These are phyloP conservation scores for Agapornis roseicollis DNA, from an alignment of 2,113 vertebrate genomes.

Conservation along the genomic window DNA sequence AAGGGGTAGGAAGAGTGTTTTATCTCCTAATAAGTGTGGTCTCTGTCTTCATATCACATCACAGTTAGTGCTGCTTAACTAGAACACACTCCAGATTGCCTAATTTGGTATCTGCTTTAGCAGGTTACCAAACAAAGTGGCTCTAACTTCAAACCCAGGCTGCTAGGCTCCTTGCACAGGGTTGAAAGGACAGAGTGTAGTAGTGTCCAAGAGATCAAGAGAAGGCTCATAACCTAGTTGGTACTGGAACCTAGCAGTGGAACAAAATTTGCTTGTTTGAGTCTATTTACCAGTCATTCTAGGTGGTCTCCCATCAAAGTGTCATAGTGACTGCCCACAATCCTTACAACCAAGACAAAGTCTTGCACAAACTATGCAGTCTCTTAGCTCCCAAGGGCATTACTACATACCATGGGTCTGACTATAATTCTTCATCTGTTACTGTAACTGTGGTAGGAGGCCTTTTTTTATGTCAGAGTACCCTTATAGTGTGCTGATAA, in stretches of 20 bases:
- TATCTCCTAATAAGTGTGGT: neutral
- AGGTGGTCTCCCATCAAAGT: slow-evolving; percentile 44
- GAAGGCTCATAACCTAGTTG: neutral
- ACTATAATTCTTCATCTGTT: slow-evolving; percentile 33
- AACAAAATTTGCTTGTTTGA: neutral
- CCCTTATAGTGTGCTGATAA: slow-evolving; percentile 46
- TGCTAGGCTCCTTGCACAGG: neutral
- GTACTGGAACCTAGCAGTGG: neutral
- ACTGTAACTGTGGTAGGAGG: slow-evolving; percentile 43
- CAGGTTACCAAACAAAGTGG: neutral
- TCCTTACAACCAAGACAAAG: slow-evolving; percentile 38
- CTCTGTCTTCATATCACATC: neutral
- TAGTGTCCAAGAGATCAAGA: neutral
- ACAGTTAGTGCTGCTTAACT: neutral
- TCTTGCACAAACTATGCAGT: slow-evolving; percentile 18
- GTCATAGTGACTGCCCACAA: neutral
- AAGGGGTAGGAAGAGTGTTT: neutral
- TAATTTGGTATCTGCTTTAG: neutral
- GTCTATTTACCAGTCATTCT: slow-evolving; percentile 28
- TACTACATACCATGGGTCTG: slow-evolving; percentile 24
- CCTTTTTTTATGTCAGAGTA: slow-evolving; percentile 36
- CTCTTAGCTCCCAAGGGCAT: slow-evolving; percentile 15
- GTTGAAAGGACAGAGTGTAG: neutral
- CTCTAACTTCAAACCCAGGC: neutral
- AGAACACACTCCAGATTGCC: neutral